Evolutionary conservation across 2,888 invertebrate species (phyloP), one percentile per base, ranked within the genome.

Genomic region (Choristoneura rosaceana): DNA sequence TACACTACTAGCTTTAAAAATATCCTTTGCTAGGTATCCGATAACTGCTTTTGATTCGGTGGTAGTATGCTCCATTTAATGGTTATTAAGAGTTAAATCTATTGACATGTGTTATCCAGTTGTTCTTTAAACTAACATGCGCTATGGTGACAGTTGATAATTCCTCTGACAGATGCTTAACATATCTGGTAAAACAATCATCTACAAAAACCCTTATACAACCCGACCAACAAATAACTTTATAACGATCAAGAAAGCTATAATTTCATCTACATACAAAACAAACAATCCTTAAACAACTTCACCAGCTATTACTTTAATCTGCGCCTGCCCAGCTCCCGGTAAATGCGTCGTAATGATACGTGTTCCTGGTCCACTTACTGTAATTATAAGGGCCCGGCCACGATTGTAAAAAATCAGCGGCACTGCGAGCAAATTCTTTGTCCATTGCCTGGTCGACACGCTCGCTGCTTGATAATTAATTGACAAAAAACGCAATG

Each of bases 331-430:
- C n/a, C 15, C 34, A 5, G 50, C 64, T 64, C 15, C 64, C 64
- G 64, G 64, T 50, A 47, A 64, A 64, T 61, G n/a, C 45, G 45
- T 15, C 34, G 50, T 64, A 64, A 64, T 64, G 50, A 64, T 45
- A 45, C 62, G 45, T 45, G 33, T 62, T 25, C 59, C 59, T 25
- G 43, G 33, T 3, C 55, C 55, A 55, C 25, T 55, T 55, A 55
- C 25, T 12, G 12, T 25, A 55, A 55, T 55, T 55, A 55, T 55
- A 55, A 55, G 55, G 55, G 8, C 8, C 52, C 15, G 52, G 52
- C 17, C 8, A 9, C 52, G 15, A 52, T 15, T 52, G 2, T 0
- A 5, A 14, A 17, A 8, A 1, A 52, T 15, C 3, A 12, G 43
- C 3, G 12, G 4, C 43, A 12, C 43, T 10, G 12, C 12, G 43